Evolutionary conservation across 2,113 vertebrate species (phyloP).

Genomic region (Pelusios castaneus): DNA sequence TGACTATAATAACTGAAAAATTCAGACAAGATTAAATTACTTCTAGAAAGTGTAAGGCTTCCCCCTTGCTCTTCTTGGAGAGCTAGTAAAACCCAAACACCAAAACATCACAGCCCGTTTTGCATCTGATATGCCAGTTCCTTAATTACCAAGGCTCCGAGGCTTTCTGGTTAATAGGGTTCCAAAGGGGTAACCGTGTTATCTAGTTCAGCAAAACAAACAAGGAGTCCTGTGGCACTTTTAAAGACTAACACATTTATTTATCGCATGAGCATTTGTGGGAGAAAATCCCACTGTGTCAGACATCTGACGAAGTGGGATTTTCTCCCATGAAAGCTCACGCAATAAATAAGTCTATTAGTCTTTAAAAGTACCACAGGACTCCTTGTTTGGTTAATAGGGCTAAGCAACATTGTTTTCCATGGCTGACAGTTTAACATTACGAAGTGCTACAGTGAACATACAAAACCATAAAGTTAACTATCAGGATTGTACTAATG

Average conservation of each 20-base stretch:
- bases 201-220: too few species aligned
- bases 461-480: not conserved
- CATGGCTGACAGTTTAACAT: not conserved
- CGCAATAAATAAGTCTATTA: too few species aligned
- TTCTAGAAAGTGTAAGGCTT: constrained; percentile 16
- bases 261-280: too few species aligned
- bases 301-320: too few species aligned
- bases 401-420: not conserved
- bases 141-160: not conserved
- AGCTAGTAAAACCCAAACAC: not conserved
- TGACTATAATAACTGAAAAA: constrained; percentile 48
- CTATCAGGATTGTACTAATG: not conserved
- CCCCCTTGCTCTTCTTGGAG: constrained; percentile 4
- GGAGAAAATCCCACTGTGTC: too few species aligned
- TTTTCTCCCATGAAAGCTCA: too few species aligned
- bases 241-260: too few species aligned
- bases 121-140: not conserved
- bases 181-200: too few species aligned
- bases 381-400: not conserved
- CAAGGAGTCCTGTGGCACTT: too few species aligned
- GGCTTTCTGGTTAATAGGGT: not conserved
- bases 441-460: not conserved
- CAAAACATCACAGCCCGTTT: not conserved
- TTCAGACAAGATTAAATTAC: constrained; percentile 61
- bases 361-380: too few species aligned